phyloP scores from a whole-genome alignment of 2,797 vertebrate species.

The Microcaecilia unicolor region DNA sequence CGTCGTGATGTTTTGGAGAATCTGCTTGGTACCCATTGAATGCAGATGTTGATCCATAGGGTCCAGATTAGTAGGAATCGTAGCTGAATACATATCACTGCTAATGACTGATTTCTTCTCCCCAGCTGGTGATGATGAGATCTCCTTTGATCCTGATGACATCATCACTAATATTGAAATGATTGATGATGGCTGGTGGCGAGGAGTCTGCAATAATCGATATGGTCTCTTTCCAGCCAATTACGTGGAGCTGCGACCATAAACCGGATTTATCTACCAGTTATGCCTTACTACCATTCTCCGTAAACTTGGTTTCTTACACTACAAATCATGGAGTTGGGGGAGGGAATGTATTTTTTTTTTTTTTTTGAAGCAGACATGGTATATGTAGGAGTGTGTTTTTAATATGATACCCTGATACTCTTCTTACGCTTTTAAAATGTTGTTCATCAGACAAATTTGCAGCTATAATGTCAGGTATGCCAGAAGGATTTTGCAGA shows the following conservation, averaged over 20 bases:
- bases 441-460: conserved; percentile 40
- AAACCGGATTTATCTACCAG: conserved; percentile 17
- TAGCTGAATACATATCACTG: background rate
- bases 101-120: background rate
- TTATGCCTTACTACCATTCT: conserved; percentile 26
- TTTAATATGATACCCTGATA: too few relatives aligned
- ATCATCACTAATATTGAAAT: conserved; percentile 97
- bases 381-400: too few relatives aligned
- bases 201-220: conserved; percentile 78
- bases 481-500: conserved; percentile 28
- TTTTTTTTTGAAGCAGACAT: too few relatives aligned
- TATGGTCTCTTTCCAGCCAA: conserved; percentile 94
- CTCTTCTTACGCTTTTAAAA: conserved; percentile 45
- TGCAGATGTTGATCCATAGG: too few relatives aligned
- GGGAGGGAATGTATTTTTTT: too few relatives aligned
- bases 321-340: conserved; percentile 35
- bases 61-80: too few relatives aligned
- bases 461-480: conserved; percentile 48
- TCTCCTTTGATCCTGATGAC: conserved; percentile 93
- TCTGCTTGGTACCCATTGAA: too few relatives aligned
- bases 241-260: conserved; percentile 87
- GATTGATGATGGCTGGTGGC: conserved; percentile 97
- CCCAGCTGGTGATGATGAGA: conserved; percentile 87
- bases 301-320: conserved; percentile 21
- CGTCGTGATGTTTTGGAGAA: too few relatives aligned